phyloP scores from a whole-genome alignment of 1,140 invertebrate species.

The Drosophila repletoides region DNA sequence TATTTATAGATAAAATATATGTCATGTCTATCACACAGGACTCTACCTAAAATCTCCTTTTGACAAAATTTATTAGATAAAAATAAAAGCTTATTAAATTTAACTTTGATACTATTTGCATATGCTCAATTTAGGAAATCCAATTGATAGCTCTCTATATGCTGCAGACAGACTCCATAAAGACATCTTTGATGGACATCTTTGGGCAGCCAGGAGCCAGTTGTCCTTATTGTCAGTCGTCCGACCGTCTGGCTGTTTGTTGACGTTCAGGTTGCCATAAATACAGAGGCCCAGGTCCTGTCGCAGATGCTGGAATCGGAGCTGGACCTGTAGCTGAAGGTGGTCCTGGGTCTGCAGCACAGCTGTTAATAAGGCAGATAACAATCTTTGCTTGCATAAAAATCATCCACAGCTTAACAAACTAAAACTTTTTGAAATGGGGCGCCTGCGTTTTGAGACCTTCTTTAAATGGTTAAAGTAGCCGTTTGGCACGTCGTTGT shows the following conservation, averaged over 20 bases:
- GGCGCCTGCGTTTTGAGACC: not conserved
- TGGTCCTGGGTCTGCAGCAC: constrained; percentile 17
- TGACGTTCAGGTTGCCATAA: constrained; percentile 53
- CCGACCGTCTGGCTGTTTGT: constrained; percentile 10
- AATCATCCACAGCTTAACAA: constrained; percentile 51
- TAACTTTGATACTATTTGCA: constrained; percentile 47
- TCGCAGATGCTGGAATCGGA: not conserved
- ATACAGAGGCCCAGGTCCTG: constrained; percentile 27
- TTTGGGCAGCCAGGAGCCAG: not conserved
- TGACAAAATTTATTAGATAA: constrained; percentile 28
- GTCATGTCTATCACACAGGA: not conserved
- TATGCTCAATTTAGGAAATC: constrained; percentile 48
- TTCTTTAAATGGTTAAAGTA: constrained; percentile 46
- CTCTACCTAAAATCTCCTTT: not conserved
- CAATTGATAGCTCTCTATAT: constrained; percentile 20
- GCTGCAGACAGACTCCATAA: not conserved
- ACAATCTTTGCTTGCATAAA: constrained; percentile 55
- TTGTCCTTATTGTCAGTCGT: not conserved
- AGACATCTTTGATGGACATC: not conserved
- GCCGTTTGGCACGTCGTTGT: no score
- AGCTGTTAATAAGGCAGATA: constrained; percentile 70
- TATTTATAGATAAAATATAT: not conserved
- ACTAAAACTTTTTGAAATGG: constrained; percentile 45
- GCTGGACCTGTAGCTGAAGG: no score
- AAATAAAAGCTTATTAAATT: constrained; percentile 54